Conservation (phyloP, 2,797 vertebrate species). For the Tragelaphus eurycerus region DNA sequence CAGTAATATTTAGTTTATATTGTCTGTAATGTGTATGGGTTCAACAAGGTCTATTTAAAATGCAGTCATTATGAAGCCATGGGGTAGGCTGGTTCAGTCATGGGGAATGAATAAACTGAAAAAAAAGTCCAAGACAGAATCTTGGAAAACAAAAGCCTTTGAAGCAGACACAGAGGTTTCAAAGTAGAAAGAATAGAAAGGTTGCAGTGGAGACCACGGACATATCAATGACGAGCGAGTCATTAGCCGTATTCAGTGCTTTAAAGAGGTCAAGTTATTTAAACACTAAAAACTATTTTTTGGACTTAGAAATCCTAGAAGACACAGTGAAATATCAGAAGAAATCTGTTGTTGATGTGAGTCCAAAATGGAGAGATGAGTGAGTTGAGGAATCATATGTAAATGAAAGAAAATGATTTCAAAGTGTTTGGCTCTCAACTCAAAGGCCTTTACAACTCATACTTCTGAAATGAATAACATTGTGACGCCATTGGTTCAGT, state of each 20-base stretch:
- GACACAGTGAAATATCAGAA: not conserved
- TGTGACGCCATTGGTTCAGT: not conserved
- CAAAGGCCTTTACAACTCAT: not conserved
- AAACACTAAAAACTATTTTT: not conserved
- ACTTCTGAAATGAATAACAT: not conserved
- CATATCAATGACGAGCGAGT: not conserved
- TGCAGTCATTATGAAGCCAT: not conserved
- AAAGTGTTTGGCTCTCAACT: not conserved
- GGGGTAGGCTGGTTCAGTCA: not conserved
- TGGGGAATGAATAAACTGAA: not conserved
- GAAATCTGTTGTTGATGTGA: not conserved
- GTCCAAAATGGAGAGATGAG: not conserved
- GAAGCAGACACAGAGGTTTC: not conserved
- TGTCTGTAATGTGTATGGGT: not conserved
- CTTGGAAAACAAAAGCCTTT: not conserved
- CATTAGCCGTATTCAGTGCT: not conserved
- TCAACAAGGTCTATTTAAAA: not conserved
- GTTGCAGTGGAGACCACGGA: not conserved
- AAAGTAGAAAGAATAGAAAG: not conserved
- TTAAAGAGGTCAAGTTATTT: not conserved
- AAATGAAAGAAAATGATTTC: not conserved
- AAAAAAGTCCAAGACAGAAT: not conserved
- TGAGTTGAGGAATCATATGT: not conserved
- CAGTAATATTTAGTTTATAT: not conserved
- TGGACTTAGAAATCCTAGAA: not conserved